Conservation (phyloP, 2,113 vertebrate genomes). For the Oreochromis niloticus region DNA sequence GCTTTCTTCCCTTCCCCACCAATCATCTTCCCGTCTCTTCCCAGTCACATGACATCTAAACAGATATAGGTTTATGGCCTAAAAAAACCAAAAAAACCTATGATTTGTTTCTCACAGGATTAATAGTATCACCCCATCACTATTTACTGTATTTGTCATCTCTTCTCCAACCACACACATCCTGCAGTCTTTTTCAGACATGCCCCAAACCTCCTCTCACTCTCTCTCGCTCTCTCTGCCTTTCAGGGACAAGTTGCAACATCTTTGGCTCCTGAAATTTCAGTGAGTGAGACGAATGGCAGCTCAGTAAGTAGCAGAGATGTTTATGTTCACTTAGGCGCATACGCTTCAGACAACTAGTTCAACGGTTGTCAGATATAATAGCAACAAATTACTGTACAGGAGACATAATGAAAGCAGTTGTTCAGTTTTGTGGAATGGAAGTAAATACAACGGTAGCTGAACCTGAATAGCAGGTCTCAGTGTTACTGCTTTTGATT, state of each 20-base stretch:
- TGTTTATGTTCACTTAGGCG: background rate
- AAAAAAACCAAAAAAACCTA: background rate
- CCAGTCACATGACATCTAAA: constrained; percentile 63
- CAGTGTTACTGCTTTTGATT: background rate
- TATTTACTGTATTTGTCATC: background rate
- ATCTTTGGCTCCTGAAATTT: constrained; percentile 36
- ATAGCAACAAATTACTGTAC: constrained; percentile 11
- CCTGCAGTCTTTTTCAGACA: background rate
- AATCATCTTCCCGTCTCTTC: constrained; percentile 16
- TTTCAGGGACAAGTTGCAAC: constrained; percentile 57
- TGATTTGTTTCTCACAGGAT: constrained; percentile 52
- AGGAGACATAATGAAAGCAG: constrained; percentile 2
- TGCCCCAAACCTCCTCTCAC: background rate
- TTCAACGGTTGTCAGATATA: background rate
- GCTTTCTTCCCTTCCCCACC: constrained; percentile 16
- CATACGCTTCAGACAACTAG: background rate
- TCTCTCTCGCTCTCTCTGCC: background rate
- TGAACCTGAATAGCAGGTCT: constrained; percentile 44
- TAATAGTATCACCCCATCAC: constrained; percentile 8
- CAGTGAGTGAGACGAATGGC: constrained; percentile 34
- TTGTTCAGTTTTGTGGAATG: constrained; percentile 2
- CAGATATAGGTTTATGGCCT: constrained; percentile 31
- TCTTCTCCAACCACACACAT: background rate
- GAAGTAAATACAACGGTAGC: background rate
- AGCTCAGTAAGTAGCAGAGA: background rate